Conservation (phyloP, 1,140 invertebrate genomes). For the Spodoptera litura region DNA sequence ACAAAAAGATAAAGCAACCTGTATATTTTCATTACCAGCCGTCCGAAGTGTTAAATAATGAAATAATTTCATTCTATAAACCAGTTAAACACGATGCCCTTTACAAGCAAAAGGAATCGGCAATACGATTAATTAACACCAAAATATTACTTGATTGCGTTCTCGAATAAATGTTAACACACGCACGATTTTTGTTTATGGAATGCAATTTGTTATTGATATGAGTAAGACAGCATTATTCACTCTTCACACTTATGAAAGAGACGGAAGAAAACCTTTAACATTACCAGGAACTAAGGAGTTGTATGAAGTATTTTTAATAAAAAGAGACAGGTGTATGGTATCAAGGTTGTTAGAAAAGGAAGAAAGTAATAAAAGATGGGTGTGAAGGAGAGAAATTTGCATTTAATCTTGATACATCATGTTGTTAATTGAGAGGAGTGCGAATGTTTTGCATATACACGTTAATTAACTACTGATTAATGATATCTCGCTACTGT, state of each 20-base stretch:
- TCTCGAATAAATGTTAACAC: conserved; percentile 42
- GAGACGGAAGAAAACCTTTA: conserved; percentile 28
- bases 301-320: conserved; percentile 12
- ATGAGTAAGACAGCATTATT: conserved; percentile 5
- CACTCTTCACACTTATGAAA: conserved; percentile 38
- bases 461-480: conserved; percentile 75
- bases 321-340: conserved; percentile 47
- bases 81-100: conserved; percentile 53
- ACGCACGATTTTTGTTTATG: conserved; percentile 19
- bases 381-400: conserved; percentile 61
- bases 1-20: conserved; percentile 33
- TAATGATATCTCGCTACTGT: conserved; percentile 68
- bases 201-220: conserved; percentile 10
- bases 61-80: conserved; percentile 64
- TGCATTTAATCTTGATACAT: conserved; percentile 73
- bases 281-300: conserved; percentile 25
- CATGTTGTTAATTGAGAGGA: conserved; percentile 71
- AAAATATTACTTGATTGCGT: conserved; percentile 61
- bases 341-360: conserved; percentile 13
- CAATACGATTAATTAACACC: conserved; percentile 66
- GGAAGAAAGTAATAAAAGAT: conserved; percentile 57
- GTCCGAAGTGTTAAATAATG: conserved; percentile 59
- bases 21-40: conserved; percentile 53
- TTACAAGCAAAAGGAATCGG: conserved; percentile 57
- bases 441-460: conserved; percentile 65